These are phyloP conservation scores for Percopsis transmontana DNA, from an alignment of 2,113 vertebrate genomes.

Conservation along the genomic window DNA sequence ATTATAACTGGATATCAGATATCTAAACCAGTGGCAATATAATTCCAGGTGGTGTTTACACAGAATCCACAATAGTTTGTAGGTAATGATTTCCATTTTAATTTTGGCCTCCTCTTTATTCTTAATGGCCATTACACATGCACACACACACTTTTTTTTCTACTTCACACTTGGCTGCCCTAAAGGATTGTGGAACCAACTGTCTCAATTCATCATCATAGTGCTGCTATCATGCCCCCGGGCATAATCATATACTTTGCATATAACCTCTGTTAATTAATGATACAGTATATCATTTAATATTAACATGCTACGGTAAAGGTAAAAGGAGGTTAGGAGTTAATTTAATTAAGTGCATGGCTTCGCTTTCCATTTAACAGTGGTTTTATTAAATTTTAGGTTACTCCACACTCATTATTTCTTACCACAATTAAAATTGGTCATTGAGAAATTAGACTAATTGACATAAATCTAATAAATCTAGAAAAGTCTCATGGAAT, in stretches of 20 bases:
- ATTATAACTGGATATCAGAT: neutral
- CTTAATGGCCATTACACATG: neutral
- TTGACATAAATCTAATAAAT: slow-evolving; percentile 35
- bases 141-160: slow-evolving; percentile 20
- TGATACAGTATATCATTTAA: slow-evolving; percentile 58
- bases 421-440: slow-evolving; percentile 24
- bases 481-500: slow-evolving; percentile 18
- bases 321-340: slow-evolving; percentile 57
- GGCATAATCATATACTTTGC: slow-evolving; percentile 54
- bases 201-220: slow-evolving; percentile 55
- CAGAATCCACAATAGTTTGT: neutral
- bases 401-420: slow-evolving; percentile 49
- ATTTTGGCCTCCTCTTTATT: slow-evolving; percentile 7
- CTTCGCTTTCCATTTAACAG: slow-evolving; percentile 45
- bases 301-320: slow-evolving; percentile 60
- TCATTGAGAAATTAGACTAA: slow-evolving; percentile 45
- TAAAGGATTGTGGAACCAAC: slow-evolving; percentile 36
- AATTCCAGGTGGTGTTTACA: neutral
- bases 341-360: slow-evolving; percentile 72
- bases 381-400: slow-evolving; percentile 47
- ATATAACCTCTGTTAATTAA: slow-evolving; percentile 71
- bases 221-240: slow-evolving; percentile 43
- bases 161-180: slow-evolving; percentile 53
- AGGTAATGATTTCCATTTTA: slow-evolving; percentile 2
- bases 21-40: neutral